Base-by-base conservation (phyloP, 2,888 invertebrate genomes). In the Trypoxylon attenuatum region DNA sequence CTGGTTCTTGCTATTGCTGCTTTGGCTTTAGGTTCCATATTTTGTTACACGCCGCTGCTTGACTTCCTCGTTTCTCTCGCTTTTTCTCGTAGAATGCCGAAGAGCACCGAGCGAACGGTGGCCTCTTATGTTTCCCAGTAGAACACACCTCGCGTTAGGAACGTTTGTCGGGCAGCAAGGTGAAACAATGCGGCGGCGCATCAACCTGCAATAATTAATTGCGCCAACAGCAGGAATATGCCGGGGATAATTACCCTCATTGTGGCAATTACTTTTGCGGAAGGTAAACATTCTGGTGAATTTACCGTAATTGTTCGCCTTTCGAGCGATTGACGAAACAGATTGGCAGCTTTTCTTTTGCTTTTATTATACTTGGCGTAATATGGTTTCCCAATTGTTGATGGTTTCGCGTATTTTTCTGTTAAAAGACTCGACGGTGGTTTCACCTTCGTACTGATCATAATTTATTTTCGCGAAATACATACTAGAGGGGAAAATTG, bases 21-120 rank as follows among this genome's bases (percentile, higher is more conserved):
- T 25, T 3, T 19, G 54, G 5, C 54, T 10, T 6, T 16, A 16
- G 25, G n/a, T 33, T 33, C 33, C 72, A 38, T 69, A 43, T 74
- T 72, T 73, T 71, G 71, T 72, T 72, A 69, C 73, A 65, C 73
- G 50, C 45, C 68, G 69, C 64, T 64, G 64, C 68, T 39, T 53
- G 62, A 63, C 62, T 79, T 71, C 69, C 69, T 78, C 71, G 68
- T 73, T 71, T 72, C 65, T 70, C 65, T 68, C 65, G 51, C 55
- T 56, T 70, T 56, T 58, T 60, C 45, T 53, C 55, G 57, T 51
- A 53, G 33, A 10, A 6, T 13, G 13, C 13, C n/a, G 33, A 33
- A 33, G n/a, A 33, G 33, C n/a, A 33, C 10, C 54, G 42, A 59
- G 51, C 61, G 49, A 57, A 41, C 16, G 21, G 47, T 53, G 47